Base-by-base conservation (phyloP, 2,797 vertebrate species). In the Rousettus madagascariensis region DNA sequence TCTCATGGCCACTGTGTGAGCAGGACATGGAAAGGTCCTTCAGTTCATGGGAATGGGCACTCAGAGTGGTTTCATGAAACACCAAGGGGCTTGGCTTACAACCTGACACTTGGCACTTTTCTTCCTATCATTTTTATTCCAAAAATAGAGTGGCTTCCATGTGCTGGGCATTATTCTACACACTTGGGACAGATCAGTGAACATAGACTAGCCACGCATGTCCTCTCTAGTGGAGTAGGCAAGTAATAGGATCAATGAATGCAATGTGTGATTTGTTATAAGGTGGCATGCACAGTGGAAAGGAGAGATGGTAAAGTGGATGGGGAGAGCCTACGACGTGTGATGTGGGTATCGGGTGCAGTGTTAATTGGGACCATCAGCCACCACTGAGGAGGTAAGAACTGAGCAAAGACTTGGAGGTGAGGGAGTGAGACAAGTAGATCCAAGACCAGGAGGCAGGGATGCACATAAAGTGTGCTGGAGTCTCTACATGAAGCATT, bases 271-370 rank as follows among this genome's bases (percentile, higher is more conserved):
- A 36, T 16, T 6, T 13, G 55, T 33, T 26, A 10, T 75, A 13
- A 17, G 1, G 46, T 49, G 49, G 38, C 46, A 63, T 3, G 5
- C 2, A 36, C 68, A 26, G 13, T 11, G n/a, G n/a, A 11, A 12
- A 15, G n/a, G 28, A 65, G 9, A 46, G 12, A 49, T 36, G 41
- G 13, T 5, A 33, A 33, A 43, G 33, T 8, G 20, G 41, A 2
- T 0, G 6, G 46, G 53, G 36, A 26, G 55, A 36, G 10, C 36
- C 28, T 1, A 1, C 0, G 11, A 22, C 0, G 0, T 43, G 43
- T 11, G 22, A 26, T 36, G 3, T 8, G 36, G 57, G 24, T 16
- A 11, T 15, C 6, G 5, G 6, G 7, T 2, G 24, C 9, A 0
- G 24, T 6, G 6, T 2, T 10, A 6, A 30, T 30, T 2, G 30